A percentile compares a stretch with the other conserved stretches of the same genome.
These are phyloP conservation scores for Styela plicata DNA, from an alignment of 23 tunicate species.

Conservation along the genomic window DNA sequence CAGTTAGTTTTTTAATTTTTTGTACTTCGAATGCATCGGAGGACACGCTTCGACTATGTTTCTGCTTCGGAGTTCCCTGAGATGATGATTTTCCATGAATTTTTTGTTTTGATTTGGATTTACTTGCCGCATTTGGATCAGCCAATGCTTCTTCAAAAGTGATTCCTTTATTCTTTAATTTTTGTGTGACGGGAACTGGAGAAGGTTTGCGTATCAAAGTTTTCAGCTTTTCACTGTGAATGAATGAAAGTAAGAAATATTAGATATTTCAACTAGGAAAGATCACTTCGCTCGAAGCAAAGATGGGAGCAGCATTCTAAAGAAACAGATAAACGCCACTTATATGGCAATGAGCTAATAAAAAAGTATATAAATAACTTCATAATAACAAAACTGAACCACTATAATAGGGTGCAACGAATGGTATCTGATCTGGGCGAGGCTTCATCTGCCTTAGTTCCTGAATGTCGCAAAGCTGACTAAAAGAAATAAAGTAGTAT, in stretches of 20 bases:
- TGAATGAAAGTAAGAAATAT: not conserved
- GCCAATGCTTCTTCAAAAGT: slow-evolving; percentile 13
- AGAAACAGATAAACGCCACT: no score
- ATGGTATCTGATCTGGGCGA: no score
- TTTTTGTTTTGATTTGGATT: not conserved
- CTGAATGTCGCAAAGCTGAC: no score
- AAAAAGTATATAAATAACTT: no score
- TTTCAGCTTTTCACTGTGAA: not conserved
- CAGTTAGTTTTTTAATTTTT: not conserved
- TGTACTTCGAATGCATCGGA: not conserved
- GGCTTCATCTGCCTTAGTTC: no score
- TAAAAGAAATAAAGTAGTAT: no score
- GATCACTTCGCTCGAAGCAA: no score
- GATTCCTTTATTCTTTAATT: not conserved
- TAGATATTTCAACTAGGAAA: no score
- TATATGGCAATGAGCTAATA: no score
- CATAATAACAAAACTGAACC: no score
- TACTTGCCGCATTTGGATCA: not conserved
- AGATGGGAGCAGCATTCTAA: no score
- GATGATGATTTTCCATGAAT: not conserved
- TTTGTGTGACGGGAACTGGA: not conserved
- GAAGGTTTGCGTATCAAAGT: not conserved
- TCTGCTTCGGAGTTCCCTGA: not conserved
- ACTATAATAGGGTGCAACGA: no score
- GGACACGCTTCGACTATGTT: not conserved